A percentile compares a stretch with the other conserved stretches of the same genome.
Conservation (phyloP, 2,888 invertebrate species). For the Mythimna ferrago region DNA sequence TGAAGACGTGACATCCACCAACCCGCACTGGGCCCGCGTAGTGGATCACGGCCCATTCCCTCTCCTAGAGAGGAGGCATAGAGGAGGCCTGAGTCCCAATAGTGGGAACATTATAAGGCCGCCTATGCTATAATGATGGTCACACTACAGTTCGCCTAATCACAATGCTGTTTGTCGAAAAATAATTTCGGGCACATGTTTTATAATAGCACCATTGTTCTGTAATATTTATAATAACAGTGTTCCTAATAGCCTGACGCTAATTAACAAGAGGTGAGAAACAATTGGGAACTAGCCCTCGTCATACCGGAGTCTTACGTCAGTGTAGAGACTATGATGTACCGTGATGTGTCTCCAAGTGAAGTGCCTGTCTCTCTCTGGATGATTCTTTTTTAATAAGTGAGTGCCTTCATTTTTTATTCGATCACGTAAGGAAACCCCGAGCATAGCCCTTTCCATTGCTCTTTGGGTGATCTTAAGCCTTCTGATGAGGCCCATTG, state of each 20-base stretch:
- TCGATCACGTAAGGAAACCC: too few relatives aligned
- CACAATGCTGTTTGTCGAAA: conserved; percentile 66
- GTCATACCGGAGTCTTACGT: conserved; percentile 4
- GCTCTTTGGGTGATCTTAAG: too few relatives aligned
- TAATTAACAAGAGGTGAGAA: conserved; percentile 5
- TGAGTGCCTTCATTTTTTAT: background rate
- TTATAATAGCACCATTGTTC: conserved; percentile 74
- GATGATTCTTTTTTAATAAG: conserved; percentile 11
- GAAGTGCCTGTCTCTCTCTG: conserved; percentile 10
- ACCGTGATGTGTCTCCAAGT: background rate
- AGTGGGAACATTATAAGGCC: too few relatives aligned
- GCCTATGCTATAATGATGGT: conserved; percentile 8
- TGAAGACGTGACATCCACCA: too few relatives aligned
- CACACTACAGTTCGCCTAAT: conserved; percentile 43
- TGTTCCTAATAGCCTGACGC: conserved; percentile 35
- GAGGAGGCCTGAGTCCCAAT: too few relatives aligned
- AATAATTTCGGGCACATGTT: conserved; percentile 66
- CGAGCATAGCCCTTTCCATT: too few relatives aligned
- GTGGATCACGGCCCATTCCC: too few relatives aligned
- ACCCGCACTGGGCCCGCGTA: too few relatives aligned
- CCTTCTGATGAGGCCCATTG: too few relatives aligned
- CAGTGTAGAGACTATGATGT: background rate
- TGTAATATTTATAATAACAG: conserved; percentile 67
- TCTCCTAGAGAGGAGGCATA: too few relatives aligned
- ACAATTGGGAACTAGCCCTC: conserved; percentile 24